These are phyloP conservation scores for Puntigrus tetrazona DNA, from an alignment of 2,113 vertebrate genomes.

Conservation along the genomic window DNA sequence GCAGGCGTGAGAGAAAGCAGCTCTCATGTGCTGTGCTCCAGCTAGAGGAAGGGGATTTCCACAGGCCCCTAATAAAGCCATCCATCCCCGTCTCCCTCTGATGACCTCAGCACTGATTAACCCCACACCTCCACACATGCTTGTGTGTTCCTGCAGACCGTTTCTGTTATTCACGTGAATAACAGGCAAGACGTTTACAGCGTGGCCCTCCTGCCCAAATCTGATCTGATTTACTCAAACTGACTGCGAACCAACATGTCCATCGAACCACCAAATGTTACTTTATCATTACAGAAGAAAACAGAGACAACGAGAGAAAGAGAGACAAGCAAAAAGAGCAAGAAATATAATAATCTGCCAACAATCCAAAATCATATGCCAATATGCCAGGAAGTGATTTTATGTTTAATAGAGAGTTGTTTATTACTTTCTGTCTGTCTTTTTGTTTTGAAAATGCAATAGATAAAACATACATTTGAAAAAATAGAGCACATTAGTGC, in stretches of 20 bases:
- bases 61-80: constrained; percentile 53
- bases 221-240: constrained; percentile 60
- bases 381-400: neutral
- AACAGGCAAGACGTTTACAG: neutral
- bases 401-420: neutral
- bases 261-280: constrained; percentile 49
- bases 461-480: too few species aligned
- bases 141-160: neutral
- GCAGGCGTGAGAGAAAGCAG: constrained; percentile 42
- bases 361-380: constrained; percentile 14
- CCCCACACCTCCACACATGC: constrained; percentile 9
- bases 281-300: constrained; percentile 49
- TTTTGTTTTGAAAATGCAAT: too few species aligned
- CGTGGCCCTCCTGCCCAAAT: neutral
- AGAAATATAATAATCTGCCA: neutral
- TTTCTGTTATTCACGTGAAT: constrained; percentile 33
- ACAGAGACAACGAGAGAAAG: neutral
- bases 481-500: neutral
- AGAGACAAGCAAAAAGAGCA: neutral
- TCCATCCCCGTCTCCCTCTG: constrained; percentile 35
- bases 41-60: constrained; percentile 57
- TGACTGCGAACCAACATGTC: constrained; percentile 59
- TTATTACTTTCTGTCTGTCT: too few species aligned
- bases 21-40: constrained; percentile 45
- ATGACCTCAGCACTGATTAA: constrained; percentile 53